These are phyloP conservation scores for Mercenaria mercenaria DNA, from an alignment of 1,140 invertebrate genomes.

Conservation along the genomic window DNA sequence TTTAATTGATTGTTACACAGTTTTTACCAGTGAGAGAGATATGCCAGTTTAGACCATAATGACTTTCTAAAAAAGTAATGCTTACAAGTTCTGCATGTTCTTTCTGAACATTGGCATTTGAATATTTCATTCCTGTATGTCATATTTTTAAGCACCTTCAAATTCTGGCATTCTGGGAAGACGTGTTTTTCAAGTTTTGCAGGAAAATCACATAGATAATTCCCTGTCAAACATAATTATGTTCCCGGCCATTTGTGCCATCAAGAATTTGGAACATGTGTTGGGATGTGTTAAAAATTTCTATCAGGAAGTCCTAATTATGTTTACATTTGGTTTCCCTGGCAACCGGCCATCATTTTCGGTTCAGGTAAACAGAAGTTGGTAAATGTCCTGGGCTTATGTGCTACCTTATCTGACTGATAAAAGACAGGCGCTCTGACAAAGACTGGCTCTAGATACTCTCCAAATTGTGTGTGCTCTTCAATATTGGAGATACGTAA, in stretches of 20 bases:
- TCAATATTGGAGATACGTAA: no score
- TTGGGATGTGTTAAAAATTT: conserved; percentile 62
- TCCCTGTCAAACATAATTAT: conserved; percentile 60
- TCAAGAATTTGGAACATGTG: conserved; percentile 59
- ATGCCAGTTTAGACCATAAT: no score
- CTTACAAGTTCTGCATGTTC: no score
- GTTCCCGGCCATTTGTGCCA: conserved; percentile 43
- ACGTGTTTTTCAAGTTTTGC: neutral
- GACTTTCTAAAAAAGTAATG: no score
- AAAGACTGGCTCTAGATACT: conserved; percentile 24
- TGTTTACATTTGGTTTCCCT: conserved; percentile 65
- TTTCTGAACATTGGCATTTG: no score
- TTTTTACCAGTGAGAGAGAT: no score
- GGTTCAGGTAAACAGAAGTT: conserved; percentile 45
- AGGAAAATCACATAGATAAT: conserved; percentile 43
- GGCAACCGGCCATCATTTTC: conserved; percentile 50
- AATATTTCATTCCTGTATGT: neutral
- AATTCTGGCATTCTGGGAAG: conserved; percentile 1
- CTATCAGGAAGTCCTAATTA: conserved; percentile 66
- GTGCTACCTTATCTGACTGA: conserved; percentile 61
- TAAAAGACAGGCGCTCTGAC: conserved; percentile 61
- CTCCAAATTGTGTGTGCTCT: neutral
- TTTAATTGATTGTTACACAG: no score
- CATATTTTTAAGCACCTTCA: neutral
- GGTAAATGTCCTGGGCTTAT: conserved; percentile 49